Conservation (phyloP, 2,888 invertebrate species). For the Congeria kusceri region DNA sequence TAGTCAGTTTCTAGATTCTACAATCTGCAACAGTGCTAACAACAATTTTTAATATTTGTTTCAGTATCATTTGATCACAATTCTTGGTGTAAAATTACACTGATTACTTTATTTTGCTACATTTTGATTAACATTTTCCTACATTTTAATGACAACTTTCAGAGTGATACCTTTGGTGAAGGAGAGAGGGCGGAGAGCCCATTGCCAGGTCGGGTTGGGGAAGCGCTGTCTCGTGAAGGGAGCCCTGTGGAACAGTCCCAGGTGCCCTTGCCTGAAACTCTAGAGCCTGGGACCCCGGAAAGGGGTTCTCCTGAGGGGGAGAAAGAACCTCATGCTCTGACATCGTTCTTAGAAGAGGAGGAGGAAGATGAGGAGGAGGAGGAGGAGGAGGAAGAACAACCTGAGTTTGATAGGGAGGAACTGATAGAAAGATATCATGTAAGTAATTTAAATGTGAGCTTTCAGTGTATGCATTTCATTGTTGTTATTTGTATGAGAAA, state of each 20-base stretch:
- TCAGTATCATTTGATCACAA: too few species aligned
- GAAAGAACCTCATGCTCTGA: constrained; percentile 58
- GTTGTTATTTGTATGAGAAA: too few species aligned
- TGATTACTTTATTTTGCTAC: too few species aligned
- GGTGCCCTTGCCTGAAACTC: constrained; percentile 58
- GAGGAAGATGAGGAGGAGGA: constrained; percentile 76
- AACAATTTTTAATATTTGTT: too few species aligned
- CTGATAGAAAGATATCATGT: constrained; percentile 83
- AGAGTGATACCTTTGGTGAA: constrained; percentile 82
- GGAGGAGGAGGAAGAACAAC: constrained; percentile 75
- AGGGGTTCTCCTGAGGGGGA: constrained; percentile 60
- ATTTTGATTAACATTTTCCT: too few species aligned
- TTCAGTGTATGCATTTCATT: too few species aligned
- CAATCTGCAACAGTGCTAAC: too few species aligned
- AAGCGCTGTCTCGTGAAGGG: constrained; percentile 80
- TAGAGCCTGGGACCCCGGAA: constrained; percentile 75
- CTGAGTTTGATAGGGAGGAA: constrained; percentile 80
- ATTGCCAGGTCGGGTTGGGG: constrained; percentile 74
- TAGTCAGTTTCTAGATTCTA: too few species aligned
- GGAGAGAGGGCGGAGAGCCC: constrained; percentile 80
- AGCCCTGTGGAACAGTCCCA: constrained; percentile 70
- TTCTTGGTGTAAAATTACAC: too few species aligned
- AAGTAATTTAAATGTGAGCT: constrained; percentile 62
- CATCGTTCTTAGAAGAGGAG: constrained; percentile 68
- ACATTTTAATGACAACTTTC: too few species aligned